Evolutionary conservation across 2,888 invertebrate genomes (phyloP).

Genomic region (Acronicta alni): DNA sequence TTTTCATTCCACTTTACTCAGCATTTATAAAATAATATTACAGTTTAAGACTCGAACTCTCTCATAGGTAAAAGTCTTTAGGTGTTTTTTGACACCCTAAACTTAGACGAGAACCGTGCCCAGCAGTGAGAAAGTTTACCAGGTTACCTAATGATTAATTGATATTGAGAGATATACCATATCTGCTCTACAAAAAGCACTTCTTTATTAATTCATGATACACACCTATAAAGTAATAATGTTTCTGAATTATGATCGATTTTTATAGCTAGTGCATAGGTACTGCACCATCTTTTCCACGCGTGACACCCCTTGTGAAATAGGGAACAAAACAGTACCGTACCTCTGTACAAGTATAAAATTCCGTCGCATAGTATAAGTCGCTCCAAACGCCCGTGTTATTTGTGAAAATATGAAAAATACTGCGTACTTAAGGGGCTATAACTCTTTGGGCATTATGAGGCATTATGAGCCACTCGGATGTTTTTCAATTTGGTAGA

Average conservation of each 20-base stretch:
- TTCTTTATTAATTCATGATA: no score
- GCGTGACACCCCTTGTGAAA: constrained; percentile 50
- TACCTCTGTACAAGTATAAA: constrained; percentile 26
- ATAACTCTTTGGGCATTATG: constrained; percentile 84
- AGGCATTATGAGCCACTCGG: constrained; percentile 82
- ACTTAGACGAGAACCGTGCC: no score
- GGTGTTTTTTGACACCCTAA: no score
- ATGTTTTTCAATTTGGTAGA: constrained; percentile 87
- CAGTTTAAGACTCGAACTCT: no score
- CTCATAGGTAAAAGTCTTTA: no score
- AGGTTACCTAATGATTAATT: no score
- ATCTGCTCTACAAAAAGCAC: no score
- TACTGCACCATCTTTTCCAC: background rate
- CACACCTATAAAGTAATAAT: no score
- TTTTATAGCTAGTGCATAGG: background rate
- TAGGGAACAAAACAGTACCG: constrained; percentile 39
- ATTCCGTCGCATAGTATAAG: constrained; percentile 18
- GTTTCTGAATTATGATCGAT: background rate
- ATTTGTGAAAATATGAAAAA: constrained; percentile 86
- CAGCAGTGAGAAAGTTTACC: no score
- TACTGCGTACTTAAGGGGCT: constrained; percentile 76
- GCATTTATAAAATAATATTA: no score
- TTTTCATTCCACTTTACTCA: no score
- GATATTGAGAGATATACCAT: no score
- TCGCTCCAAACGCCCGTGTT: constrained; percentile 69